Conservation (phyloP, 2,888 invertebrate species). For the Amaurobius ferox region DNA sequence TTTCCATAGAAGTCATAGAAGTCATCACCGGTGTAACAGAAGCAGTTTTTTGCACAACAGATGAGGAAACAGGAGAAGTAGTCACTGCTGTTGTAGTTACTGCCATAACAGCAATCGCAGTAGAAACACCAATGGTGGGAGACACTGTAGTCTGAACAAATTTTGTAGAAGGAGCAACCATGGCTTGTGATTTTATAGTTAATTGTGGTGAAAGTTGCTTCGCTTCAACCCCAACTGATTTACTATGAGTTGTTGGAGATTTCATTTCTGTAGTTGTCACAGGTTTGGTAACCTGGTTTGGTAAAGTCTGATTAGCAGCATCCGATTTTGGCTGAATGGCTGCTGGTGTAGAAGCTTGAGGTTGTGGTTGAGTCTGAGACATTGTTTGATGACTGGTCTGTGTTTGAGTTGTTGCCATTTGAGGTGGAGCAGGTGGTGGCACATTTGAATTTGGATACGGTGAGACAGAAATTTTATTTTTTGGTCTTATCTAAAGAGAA, state of each 20-base stretch:
- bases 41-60: not conserved
- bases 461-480: conserved; percentile 6
- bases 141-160: conserved; percentile 3
- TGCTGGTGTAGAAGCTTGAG: not conserved
- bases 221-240: conserved; percentile 38
- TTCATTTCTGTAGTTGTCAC: conserved; percentile 30
- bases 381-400: conserved; percentile 8
- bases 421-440: conserved; percentile 32
- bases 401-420: conserved; percentile 69
- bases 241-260: conserved; percentile 44
- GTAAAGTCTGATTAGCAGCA: conserved; percentile 74
- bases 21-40: conserved; percentile 17
- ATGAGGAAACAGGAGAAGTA: not conserved
- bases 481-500: conserved; percentile 45
- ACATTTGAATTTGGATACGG: conserved; percentile 18
- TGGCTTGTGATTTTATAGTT: conserved; percentile 42
- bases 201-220: not conserved
- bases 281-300: conserved; percentile 29
- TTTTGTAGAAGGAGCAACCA: conserved; percentile 56
- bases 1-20: not conserved
- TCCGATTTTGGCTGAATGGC: conserved; percentile 73
- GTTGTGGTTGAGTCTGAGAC: not conserved
- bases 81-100: conserved; percentile 25
- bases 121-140: not conserved
- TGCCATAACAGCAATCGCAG: conserved; percentile 4